These are phyloP conservation scores for Apocheima hispidaria DNA, from an alignment of 2,888 invertebrate genomes.

Conservation along the genomic window DNA sequence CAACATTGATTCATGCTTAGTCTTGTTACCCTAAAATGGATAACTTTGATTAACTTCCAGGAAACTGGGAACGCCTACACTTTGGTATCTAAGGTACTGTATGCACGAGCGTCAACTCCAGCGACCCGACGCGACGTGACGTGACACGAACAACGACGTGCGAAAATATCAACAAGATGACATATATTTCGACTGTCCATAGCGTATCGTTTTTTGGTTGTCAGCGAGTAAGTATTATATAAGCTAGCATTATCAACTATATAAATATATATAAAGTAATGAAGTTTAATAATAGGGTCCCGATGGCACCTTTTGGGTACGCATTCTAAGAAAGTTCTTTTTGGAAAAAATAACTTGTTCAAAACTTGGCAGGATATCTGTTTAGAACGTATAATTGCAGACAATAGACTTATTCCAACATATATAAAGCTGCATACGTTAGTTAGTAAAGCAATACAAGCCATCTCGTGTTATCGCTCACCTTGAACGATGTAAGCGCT, in stretches of 20 bases:
- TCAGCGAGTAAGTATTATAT: too few relatives aligned
- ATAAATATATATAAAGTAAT: too few relatives aligned
- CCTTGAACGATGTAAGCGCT: conserved; percentile 35
- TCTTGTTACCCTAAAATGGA: conserved; percentile 55
- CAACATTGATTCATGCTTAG: conserved; percentile 53
- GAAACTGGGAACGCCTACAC: conserved; percentile 40
- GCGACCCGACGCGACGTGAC: too few relatives aligned
- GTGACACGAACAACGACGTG: neutral
- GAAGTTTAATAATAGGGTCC: too few relatives aligned
- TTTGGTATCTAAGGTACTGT: neutral
- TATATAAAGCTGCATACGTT: neutral
- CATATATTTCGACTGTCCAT: too few relatives aligned
- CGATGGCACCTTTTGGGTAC: too few relatives aligned
- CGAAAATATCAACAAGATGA: neutral
- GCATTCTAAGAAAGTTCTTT: too few relatives aligned
- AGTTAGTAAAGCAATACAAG: conserved; percentile 40
- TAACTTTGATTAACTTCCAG: conserved; percentile 63
- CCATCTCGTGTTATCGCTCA: conserved; percentile 43
- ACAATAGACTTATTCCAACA: neutral
- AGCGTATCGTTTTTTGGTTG: too few relatives aligned
- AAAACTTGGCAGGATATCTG: neutral
- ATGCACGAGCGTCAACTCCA: neutral
- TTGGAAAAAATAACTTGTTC: too few relatives aligned
- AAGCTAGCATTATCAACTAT: too few relatives aligned
- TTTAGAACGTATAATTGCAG: too few relatives aligned